phyloP scores from a whole-genome alignment of 1,140 invertebrate genomes.

The Octopus sinensis region DNA sequence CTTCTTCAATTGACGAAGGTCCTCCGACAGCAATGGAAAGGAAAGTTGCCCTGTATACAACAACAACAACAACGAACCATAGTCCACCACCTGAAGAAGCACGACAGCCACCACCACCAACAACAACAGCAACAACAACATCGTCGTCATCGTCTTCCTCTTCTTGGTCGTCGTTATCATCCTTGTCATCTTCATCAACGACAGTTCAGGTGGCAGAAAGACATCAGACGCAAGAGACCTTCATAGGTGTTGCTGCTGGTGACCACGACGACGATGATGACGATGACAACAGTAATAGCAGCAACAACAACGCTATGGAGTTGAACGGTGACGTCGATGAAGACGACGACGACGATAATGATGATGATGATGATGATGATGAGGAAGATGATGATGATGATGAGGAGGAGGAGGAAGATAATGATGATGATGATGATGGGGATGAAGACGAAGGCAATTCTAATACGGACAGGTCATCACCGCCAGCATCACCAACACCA shows the following conservation, averaged over 20 bases:
- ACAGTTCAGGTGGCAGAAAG: background rate
- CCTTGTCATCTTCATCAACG: too few species aligned
- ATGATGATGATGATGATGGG: background rate
- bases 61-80: too few species aligned
- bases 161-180: too few species aligned
- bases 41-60: too few species aligned
- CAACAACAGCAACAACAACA: too few species aligned
- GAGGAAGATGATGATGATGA: slow-evolving; percentile 18
- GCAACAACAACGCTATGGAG: background rate
- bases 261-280: slow-evolving; percentile 7
- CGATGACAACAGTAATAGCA: background rate
- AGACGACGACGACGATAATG: too few species aligned
- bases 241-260: background rate
- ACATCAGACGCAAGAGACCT: background rate
- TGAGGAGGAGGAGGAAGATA: slow-evolving; percentile 13
- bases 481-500: too few species aligned
- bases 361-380: too few species aligned
- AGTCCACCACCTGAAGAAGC: background rate
- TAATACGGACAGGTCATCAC: background rate
- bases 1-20: slow-evolving; percentile 9
- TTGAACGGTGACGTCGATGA: too few species aligned
- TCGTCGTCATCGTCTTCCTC: too few species aligned
- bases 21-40: background rate
- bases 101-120: background rate
- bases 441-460: background rate